Evolutionary conservation across 2,888 invertebrate species (phyloP).

Genomic region (Zaprionus lineosus): DNA sequence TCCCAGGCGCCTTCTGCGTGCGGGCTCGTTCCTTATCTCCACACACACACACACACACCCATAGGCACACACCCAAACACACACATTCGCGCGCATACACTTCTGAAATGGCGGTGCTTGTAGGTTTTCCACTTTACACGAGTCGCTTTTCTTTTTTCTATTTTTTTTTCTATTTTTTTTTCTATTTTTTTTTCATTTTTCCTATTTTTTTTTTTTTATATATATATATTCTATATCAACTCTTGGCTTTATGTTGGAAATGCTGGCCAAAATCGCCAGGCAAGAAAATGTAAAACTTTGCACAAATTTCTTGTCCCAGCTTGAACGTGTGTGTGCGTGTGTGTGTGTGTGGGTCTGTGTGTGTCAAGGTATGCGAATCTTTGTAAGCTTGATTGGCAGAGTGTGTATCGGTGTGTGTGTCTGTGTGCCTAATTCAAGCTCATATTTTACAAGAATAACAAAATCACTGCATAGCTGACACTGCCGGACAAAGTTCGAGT

Average conservation of each 20-base stretch:
- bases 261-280: conserved; percentile 44
- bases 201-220: background rate
- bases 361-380: too few species aligned
- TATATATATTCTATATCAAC: conserved; percentile 21
- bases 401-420: conserved; percentile 25
- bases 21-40: background rate
- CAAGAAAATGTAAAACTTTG: conserved; percentile 65
- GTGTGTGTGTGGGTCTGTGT: conserved; percentile 7
- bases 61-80: background rate
- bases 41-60: background rate
- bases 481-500: conserved; percentile 54
- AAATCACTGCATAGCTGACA: conserved; percentile 70
- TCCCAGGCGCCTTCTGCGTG: conserved; percentile 12
- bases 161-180: background rate
- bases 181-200: conserved; percentile 27
- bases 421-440: conserved; percentile 59
- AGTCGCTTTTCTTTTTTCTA: conserved; percentile 23
- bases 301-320: conserved; percentile 43
- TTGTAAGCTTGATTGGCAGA: conserved; percentile 37
- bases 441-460: conserved; percentile 75
- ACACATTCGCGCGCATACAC: background rate
- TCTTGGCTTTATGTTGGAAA: conserved; percentile 25
- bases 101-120: conserved; percentile 30
- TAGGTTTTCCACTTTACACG: conserved; percentile 49
- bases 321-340: conserved; percentile 29